Conservation (phyloP, 2,888 invertebrate species). For the Eristalis pertinax region DNA sequence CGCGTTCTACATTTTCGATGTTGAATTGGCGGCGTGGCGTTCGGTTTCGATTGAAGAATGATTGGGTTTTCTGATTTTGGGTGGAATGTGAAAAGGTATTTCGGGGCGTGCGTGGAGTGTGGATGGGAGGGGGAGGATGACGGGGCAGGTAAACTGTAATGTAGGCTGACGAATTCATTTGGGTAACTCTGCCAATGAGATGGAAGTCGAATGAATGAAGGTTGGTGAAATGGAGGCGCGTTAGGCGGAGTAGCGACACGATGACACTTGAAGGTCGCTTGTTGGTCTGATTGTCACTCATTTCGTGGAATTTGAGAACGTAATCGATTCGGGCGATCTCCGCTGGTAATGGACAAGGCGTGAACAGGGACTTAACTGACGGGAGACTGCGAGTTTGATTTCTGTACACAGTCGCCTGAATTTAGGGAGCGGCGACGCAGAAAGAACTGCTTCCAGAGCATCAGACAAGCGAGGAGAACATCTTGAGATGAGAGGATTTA, state of each 20-base stretch:
- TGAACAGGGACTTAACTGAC: too few relatives aligned
- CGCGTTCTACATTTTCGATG: neutral
- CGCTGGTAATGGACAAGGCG: neutral
- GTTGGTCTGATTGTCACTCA: neutral
- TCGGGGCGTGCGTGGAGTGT: neutral
- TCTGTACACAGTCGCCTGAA: too few relatives aligned
- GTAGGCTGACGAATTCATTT: neutral
- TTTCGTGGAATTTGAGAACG: neutral
- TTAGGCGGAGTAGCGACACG: neutral
- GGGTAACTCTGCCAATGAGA: neutral
- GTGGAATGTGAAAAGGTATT: neutral
- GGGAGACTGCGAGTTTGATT: neutral
- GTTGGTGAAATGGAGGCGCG: neutral
- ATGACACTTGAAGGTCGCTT: neutral
- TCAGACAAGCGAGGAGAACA: too few relatives aligned
- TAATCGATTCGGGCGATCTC: neutral
- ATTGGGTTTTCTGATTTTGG: neutral
- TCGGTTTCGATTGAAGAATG: neutral
- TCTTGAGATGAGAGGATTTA: too few relatives aligned
- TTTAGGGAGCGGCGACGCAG: too few relatives aligned
- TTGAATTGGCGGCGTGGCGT: neutral
- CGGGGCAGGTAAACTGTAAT: too few relatives aligned
- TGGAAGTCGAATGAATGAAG: neutral
- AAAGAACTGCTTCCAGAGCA: too few relatives aligned
- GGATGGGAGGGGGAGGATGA: too few relatives aligned